Evolutionary conservation across 2,888 invertebrate species (phyloP), one percentile per base, ranked within the genome.

Genomic region (Antheraea assamensis): DNA sequence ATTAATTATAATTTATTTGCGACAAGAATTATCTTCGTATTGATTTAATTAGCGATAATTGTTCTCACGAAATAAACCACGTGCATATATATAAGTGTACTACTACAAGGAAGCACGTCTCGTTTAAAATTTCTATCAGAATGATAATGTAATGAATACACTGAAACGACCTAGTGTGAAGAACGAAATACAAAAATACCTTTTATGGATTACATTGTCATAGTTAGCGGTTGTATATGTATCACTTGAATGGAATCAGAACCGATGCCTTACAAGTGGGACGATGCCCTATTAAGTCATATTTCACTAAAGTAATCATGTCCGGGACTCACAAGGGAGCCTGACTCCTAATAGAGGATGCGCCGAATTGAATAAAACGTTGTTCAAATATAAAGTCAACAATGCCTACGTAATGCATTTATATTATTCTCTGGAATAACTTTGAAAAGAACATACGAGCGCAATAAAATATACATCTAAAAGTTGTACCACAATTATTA

Each of bases 301-400:
- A 81, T 81, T 81, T 82, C 42, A 78, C 81, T 88, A 82, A 89
- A 92, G 85, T 91, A 88, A 85, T 86, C 78, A 75, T 86, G 85
- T 92, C 90, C 90, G 88, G 87, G 80, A 82, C 80, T 78, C 75
- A 74, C 74, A 73, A 42, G 77, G 77, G 74, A 81, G 78, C 79
- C 80, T 72, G 77, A 78, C 77, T 80, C 81, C 77, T 75, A 77
- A 78, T 77, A 76, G 77, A 73, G 72, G 92, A 93, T 88, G 87
- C 84, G 80, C 79, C 88, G 91, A 92, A 92, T 92, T 86, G 81
- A 78, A 77, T 75, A 76, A 76, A 77, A 83, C 77, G 79, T 75
- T 73, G 76, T 74, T 78, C 74, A 77, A 74, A 74, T 75, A 77
- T 76, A 77, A 76, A 70, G 55, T 35, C 27, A 70, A 35, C n/a